Percentiles rank a stretch among this genome's conserved stretches.
Conservation (phyloP, 1,140 invertebrate species). For the Drosophila setifemur region DNA sequence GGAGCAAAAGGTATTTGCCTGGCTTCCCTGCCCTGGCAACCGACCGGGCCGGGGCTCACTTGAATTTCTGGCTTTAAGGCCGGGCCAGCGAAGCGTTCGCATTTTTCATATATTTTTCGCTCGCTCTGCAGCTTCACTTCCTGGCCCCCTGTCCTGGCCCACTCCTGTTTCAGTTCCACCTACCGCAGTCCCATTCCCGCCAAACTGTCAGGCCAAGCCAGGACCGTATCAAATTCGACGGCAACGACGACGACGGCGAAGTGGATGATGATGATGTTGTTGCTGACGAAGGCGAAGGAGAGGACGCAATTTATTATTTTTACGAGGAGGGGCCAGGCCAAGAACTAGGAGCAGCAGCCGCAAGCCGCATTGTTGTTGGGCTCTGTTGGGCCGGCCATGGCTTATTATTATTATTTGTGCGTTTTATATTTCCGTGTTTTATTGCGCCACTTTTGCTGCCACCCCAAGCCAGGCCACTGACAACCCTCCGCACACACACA, state of each 20-base stretch:
- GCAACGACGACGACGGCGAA: constrained; percentile 24
- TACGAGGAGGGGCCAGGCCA: constrained; percentile 54
- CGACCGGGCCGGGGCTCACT: not conserved
- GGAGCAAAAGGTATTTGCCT: constrained; percentile 42
- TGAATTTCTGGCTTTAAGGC: constrained; percentile 57
- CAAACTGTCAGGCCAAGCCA: constrained; percentile 32
- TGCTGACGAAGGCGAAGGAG: not conserved
- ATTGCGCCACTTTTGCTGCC: constrained; percentile 69
- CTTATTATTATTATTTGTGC: constrained; percentile 80
- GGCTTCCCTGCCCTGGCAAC: constrained; percentile 60
- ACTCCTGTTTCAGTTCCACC: constrained; percentile 12
- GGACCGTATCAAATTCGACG: constrained; percentile 71
- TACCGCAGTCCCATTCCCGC: not conserved
- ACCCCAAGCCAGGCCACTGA: constrained; percentile 13
- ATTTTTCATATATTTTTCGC: constrained; percentile 58
- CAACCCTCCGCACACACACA: constrained; percentile 1
- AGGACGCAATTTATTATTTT: constrained; percentile 75
- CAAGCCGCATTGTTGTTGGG: constrained; percentile 55
- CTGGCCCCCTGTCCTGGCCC: constrained; percentile 20
- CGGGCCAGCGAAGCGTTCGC: constrained; percentile 36
- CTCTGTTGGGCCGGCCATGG: constrained; percentile 34
- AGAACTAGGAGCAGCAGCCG: constrained; percentile 19
- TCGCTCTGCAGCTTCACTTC: constrained; percentile 52
- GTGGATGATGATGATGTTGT: not conserved
- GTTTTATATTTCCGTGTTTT: constrained; percentile 81